Base-by-base conservation (phyloP, 2,797 vertebrate species). In the Monodelphis domestica region DNA sequence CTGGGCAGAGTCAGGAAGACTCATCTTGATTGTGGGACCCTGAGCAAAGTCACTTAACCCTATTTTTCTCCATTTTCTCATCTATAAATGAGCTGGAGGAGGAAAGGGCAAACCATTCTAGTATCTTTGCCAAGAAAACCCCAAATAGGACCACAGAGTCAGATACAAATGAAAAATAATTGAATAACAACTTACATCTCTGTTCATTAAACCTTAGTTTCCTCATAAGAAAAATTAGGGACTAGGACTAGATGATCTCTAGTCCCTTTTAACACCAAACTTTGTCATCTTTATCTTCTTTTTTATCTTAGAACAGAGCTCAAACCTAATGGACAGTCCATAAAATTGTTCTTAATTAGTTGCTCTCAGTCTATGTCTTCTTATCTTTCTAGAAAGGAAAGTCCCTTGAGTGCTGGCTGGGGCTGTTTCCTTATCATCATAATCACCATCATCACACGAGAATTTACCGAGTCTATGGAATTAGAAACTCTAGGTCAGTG, bases 401-500 rank as follows among this genome's bases (percentile, higher is more conserved):
- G 94, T 52, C 38, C n/a, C 55, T 12, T 92, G 45, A 95, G 54
- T 84, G 10, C 21, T 84, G 38, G 10, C 21, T 84, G 38, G 12
- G 63, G 14, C 9, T 89, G 5, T 53, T 93, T 96, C 70, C 51
- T 94, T 54, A 54, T 87, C 30, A 70, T 21, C 33, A 70, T 50
- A 84, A 84, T 84, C 70, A 84, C 38, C 38, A 26, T 45, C 70
- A 50, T 84, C 38, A 84, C 38, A 78, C 78, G 38, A 91, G 89
- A 90, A 56, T 17, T 91, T 94, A 54, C 30, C 91, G 45, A 93
- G 11, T 2, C 0, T 92, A 26, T 33, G 28, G 0, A 53, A 33
- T 45, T 29, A 45, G 4, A 54, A 29, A 4, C 84, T 94, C 70
- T 90, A 54, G 84, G n/a, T 88, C 51, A 94, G 94, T 87, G 91